phyloP scores from a whole-genome alignment of 2,797 vertebrate genomes.

The Oophaga sylvatica region DNA sequence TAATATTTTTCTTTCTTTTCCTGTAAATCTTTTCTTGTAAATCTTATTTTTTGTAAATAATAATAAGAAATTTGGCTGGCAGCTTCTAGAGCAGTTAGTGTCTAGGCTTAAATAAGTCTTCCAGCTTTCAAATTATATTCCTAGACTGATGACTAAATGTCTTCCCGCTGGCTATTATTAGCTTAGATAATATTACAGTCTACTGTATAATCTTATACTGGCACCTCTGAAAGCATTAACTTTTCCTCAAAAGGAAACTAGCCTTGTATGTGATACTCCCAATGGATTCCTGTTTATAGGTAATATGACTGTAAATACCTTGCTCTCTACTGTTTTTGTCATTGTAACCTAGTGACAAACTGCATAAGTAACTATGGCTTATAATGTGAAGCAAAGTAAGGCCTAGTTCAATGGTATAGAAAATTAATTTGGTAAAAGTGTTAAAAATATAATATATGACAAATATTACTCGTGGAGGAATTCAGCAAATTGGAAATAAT shows the following conservation, averaged over 20 bases:
- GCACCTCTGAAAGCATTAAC: background rate
- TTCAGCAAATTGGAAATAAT: too few species aligned
- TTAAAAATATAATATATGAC: background rate
- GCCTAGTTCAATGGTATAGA: background rate
- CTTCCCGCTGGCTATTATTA: background rate
- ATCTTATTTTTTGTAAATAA: background rate
- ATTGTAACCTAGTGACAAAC: background rate
- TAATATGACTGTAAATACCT: background rate
- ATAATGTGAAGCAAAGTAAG: background rate
- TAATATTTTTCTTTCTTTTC: background rate
- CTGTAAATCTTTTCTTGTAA: background rate
- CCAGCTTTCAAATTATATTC: background rate
- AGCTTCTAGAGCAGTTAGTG: background rate
- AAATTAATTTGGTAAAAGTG: background rate
- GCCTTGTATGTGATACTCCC: background rate
- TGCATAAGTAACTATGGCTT: background rate
- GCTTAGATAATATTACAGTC: conserved; percentile 8
- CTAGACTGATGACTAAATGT: conserved; percentile 7
- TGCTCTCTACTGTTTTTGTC: background rate
- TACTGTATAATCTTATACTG: background rate
- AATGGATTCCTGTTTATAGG: background rate
- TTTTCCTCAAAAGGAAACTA: background rate
- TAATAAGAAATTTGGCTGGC: background rate
- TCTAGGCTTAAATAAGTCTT: background rate
- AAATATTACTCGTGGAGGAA: too few species aligned